Evolutionary conservation across 2,113 vertebrate species (phyloP).

Genomic region (Nesogale talazaci): DNA sequence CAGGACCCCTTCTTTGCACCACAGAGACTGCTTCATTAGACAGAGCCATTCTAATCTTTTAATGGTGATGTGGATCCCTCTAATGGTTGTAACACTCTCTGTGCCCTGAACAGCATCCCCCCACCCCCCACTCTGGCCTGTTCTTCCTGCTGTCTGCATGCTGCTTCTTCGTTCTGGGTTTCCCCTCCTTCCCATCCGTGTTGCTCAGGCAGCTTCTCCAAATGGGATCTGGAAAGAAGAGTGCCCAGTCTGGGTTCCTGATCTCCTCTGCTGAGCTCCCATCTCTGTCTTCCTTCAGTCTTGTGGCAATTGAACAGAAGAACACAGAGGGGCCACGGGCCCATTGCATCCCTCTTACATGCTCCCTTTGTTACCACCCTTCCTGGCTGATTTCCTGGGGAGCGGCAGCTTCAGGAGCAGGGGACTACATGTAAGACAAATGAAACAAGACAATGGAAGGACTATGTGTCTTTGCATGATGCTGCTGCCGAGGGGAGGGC

Average conservation of each 20-base stretch:
- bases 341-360: not conserved
- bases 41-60: constrained; percentile 4
- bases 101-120: not conserved
- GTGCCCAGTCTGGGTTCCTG: not conserved
- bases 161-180: not conserved
- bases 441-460: not conserved
- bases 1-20: too few relatives aligned
- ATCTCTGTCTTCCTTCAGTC: constrained; percentile 24
- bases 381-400: constrained; percentile 11
- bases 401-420: not conserved
- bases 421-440: not conserved
- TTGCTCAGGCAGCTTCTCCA: constrained; percentile 31
- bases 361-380: not conserved
- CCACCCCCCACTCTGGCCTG: rapidly evolving
- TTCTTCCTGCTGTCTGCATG: not conserved
- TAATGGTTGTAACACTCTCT: not conserved
- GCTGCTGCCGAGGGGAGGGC: not conserved
- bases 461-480: not conserved
- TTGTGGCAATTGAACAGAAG: constrained; percentile 29
- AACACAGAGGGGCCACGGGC: constrained; percentile 40
- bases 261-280: constrained; percentile 2
- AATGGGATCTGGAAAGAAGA: not conserved
- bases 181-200: constrained; percentile 3
- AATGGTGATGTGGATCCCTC: not conserved
- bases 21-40: not conserved